Conservation (phyloP, 2,797 vertebrate genomes). For the Pantherophis alleghaniensis region DNA sequence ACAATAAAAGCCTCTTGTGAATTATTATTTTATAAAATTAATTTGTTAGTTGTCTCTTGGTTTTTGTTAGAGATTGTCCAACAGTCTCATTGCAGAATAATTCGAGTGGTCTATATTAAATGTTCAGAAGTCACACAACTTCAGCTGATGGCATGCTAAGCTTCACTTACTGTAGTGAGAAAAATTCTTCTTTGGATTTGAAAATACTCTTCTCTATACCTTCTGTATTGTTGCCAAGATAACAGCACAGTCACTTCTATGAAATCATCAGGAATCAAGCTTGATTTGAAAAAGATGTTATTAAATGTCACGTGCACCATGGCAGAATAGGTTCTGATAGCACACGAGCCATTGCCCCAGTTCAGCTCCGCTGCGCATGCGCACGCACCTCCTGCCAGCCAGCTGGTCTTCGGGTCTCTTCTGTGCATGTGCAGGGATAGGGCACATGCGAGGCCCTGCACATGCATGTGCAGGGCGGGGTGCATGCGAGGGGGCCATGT, state of each 20-base stretch:
- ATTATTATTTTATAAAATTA: constrained; percentile 58
- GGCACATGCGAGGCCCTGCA: too few species aligned
- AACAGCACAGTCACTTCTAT: background rate
- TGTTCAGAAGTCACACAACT: background rate
- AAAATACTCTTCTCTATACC: background rate
- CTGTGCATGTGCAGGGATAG: too few species aligned
- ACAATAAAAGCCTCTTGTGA: constrained; percentile 65
- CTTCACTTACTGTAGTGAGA: constrained; percentile 8
- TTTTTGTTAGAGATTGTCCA: constrained; percentile 18
- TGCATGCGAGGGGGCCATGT: too few species aligned
- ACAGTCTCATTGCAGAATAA: background rate
- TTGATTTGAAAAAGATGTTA: background rate
- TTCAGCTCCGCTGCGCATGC: too few species aligned
- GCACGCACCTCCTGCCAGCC: too few species aligned
- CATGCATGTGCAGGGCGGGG: too few species aligned
- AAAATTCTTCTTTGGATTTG: background rate
- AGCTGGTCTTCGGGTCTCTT: too few species aligned
- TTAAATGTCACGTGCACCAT: background rate
- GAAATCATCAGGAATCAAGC: background rate
- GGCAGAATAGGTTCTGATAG: background rate
- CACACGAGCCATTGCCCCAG: too few species aligned
- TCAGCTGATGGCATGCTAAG: background rate
- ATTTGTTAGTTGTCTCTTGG: constrained; percentile 33
- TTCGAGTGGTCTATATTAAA: background rate
- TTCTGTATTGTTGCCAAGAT: background rate